Conservation (phyloP, 2,113 vertebrate species). For the Jaculus jaculus region DNA sequence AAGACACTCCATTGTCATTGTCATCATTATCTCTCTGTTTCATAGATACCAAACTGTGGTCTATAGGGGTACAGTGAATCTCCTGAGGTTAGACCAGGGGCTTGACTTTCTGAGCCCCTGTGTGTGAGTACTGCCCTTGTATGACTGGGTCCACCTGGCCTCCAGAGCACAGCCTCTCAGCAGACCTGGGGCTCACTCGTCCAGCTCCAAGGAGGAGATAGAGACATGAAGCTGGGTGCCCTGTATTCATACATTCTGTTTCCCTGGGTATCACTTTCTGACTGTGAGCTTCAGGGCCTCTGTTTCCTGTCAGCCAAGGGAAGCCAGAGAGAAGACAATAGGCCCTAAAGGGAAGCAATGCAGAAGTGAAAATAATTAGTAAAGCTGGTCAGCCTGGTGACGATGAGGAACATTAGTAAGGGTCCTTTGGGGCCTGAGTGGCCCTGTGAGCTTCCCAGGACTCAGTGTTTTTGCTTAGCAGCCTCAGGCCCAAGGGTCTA, state of each 20-base stretch:
- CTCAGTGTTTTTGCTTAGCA: not conserved
- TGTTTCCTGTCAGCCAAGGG: not conserved
- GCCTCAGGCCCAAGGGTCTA: not conserved
- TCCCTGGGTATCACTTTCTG: not conserved
- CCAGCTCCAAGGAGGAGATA: not conserved
- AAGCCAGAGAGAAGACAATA: not conserved
- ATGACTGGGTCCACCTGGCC: not conserved
- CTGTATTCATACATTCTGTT: not conserved
- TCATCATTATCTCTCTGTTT: not conserved
- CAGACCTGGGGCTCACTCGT: not conserved
- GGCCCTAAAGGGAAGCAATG: not conserved
- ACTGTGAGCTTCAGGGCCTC: not conserved
- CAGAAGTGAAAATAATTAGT: not conserved
- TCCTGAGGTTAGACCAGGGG: not conserved
- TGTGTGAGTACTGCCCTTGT: not conserved
- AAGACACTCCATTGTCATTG: not conserved
- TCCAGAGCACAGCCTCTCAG: not conserved
- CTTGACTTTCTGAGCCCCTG: not conserved
- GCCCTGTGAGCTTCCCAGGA: not conserved
- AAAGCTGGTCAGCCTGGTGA: not conserved
- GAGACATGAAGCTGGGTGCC: not conserved
- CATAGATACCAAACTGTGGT: no score
- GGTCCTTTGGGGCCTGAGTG: not conserved
- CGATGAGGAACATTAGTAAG: not conserved
- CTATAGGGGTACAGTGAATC: no score